Conservation (phyloP, 2,113 vertebrate species). For the Actinemys pallida region DNA sequence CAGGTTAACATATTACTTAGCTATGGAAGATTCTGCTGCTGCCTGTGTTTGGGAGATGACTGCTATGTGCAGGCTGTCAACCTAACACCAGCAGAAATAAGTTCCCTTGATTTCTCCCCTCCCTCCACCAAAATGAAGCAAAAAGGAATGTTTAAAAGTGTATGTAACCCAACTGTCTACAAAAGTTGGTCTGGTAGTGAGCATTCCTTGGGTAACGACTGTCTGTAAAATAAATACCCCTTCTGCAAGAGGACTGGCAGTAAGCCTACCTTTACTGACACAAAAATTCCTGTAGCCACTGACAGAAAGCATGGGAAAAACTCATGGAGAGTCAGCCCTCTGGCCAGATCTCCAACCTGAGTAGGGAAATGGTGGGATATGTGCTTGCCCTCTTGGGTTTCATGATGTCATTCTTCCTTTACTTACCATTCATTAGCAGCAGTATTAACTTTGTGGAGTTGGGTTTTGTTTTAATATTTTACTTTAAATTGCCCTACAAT, state of each 20-base stretch:
- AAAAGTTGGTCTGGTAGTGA: neutral
- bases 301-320: neutral
- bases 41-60: neutral
- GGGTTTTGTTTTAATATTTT: slow-evolving; percentile 6
- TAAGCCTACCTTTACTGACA: neutral
- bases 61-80: neutral
- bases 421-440: neutral
- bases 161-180: neutral
- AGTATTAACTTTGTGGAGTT: slow-evolving; percentile 31
- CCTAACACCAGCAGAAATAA: neutral
- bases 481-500: neutral
- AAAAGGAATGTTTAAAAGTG: neutral
- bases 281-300: neutral
- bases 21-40: neutral
- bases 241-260: neutral
- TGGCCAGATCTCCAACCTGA: neutral
- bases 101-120: neutral
- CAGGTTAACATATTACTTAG: no score
- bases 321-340: neutral
- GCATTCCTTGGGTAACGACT: neutral
- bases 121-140: neutral
- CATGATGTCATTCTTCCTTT: slow-evolving; percentile 53
- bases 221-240: neutral
- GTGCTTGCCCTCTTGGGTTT: slow-evolving; percentile 54
- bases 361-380: neutral